Percentiles rank a stretch among this genome's conserved stretches.
Evolutionary conservation across 2,113 vertebrate species (phyloP).

Genomic region (Grus americana): DNA sequence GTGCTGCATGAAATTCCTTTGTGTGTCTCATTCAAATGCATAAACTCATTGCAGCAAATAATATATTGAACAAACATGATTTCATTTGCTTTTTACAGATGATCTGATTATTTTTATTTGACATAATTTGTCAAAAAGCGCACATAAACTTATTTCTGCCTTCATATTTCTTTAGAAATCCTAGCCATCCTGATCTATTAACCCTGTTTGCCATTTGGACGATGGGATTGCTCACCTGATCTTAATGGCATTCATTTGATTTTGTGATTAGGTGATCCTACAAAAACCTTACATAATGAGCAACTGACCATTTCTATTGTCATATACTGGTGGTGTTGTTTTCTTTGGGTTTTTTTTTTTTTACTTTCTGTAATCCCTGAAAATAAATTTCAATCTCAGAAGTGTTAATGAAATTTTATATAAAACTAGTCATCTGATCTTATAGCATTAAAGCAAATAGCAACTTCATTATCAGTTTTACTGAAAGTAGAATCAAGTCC

Average conservation of each 20-base stretch:
- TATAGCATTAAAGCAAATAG: not conserved
- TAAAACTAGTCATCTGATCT: not conserved
- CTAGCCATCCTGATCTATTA: not conserved
- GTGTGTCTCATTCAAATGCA: not conserved
- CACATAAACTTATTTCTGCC: not conserved
- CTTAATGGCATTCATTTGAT: not conserved
- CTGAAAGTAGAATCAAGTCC: not conserved
- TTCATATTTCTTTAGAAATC: not conserved
- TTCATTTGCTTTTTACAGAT: not conserved
- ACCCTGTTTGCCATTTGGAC: not conserved
- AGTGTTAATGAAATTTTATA: not conserved
- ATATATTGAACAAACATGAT: not conserved
- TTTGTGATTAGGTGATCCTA: not conserved
- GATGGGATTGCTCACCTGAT: not conserved
- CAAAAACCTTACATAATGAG: not conserved
- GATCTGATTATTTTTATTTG: not conserved
- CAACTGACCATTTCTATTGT: not conserved
- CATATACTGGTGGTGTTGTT: not conserved
- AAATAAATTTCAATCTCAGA: not conserved
- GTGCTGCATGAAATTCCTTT: not conserved
- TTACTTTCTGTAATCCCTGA: not conserved
- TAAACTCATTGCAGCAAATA: not conserved
- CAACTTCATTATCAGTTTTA: not conserved
- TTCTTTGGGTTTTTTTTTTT: not conserved
- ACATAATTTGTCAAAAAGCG: not conserved